Percentiles rank a stretch among this genome's conserved stretches.
Evolutionary conservation across 2,888 invertebrate genomes (phyloP).

Genomic region (Drepana falcataria): DNA sequence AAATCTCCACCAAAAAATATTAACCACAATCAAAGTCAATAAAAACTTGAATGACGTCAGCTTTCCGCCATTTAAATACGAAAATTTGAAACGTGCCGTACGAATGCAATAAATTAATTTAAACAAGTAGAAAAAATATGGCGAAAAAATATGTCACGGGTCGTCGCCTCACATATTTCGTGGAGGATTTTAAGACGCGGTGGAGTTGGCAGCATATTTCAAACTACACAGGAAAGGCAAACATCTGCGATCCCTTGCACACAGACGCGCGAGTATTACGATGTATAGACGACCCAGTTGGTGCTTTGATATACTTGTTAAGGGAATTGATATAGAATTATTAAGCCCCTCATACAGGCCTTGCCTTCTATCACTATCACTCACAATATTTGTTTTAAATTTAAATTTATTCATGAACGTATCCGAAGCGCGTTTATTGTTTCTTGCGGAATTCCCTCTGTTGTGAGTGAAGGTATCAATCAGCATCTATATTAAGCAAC

Average conservation of each 20-base stretch:
- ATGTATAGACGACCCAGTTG: not conserved
- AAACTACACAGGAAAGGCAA: constrained; percentile 31
- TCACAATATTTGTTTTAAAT: too few species aligned
- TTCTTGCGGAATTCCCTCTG: too few species aligned
- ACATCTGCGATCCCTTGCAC: constrained; percentile 7
- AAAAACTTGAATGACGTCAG: too few species aligned
- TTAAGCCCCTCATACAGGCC: too few species aligned
- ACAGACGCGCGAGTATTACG: not conserved
- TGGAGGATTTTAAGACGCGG: constrained; percentile 56
- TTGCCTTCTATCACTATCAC: too few species aligned
- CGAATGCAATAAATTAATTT: constrained; percentile 4
- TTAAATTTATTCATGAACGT: too few species aligned
- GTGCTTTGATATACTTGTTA: not conserved
- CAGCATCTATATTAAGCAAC: too few species aligned
- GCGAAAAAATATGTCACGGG: constrained; percentile 45
- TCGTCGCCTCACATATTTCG: constrained; percentile 45
- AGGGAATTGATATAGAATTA: too few species aligned
- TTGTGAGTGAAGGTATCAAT: too few species aligned
- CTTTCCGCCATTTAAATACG: not conserved
- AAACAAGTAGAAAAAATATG: constrained; percentile 16
- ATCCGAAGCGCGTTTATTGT: too few species aligned
- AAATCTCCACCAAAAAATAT: too few species aligned
- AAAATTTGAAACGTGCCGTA: not conserved
- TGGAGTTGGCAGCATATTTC: constrained; percentile 50
- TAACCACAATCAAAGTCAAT: too few species aligned